Evolutionary conservation across 1,140 invertebrate genomes (phyloP).

Genomic region (Episyrphus balteatus): DNA sequence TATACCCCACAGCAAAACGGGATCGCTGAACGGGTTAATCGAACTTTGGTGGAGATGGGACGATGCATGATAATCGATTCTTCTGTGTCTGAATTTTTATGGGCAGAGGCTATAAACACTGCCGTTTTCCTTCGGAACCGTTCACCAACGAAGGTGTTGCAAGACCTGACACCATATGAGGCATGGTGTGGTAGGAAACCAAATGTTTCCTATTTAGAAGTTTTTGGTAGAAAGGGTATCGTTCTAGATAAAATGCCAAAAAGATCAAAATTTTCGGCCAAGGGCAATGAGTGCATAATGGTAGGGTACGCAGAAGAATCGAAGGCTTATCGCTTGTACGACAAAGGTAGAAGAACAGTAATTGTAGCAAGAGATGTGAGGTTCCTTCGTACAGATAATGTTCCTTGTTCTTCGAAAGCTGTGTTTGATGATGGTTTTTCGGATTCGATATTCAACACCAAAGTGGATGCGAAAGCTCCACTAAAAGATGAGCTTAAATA

Average conservation of each 20-base stretch:
- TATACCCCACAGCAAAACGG: slow-evolving; percentile 10
- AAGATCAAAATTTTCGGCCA: slow-evolving; percentile 9
- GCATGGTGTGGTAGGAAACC: slow-evolving; percentile 9
- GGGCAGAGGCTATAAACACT: slow-evolving; percentile 38
- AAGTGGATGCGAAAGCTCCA: not conserved
- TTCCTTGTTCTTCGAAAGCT: not conserved
- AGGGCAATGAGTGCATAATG: not conserved
- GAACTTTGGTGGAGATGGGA: slow-evolving; percentile 3
- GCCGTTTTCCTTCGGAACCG: slow-evolving; percentile 3
- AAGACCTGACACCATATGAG: slow-evolving; percentile 2
- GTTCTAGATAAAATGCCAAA: slow-evolving; percentile 25
- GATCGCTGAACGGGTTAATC: slow-evolving; percentile 7
- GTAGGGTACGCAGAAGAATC: not conserved
- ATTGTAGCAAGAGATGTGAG: not conserved
- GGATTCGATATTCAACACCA: too few species aligned
- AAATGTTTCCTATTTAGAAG: slow-evolving; percentile 17
- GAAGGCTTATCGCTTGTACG: slow-evolving; percentile 1
- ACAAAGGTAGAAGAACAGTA: not conserved
- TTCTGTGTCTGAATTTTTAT: slow-evolving; percentile 27
- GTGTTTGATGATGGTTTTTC: not conserved
- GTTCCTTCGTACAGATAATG: not conserved
- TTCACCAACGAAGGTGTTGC: not conserved
- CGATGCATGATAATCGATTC: slow-evolving; percentile 9
- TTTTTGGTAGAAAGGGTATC: slow-evolving; percentile 23
- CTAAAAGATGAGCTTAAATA: not conserved